phyloP scores from a whole-genome alignment of 2,888 invertebrate genomes.

The Automeris io region DNA sequence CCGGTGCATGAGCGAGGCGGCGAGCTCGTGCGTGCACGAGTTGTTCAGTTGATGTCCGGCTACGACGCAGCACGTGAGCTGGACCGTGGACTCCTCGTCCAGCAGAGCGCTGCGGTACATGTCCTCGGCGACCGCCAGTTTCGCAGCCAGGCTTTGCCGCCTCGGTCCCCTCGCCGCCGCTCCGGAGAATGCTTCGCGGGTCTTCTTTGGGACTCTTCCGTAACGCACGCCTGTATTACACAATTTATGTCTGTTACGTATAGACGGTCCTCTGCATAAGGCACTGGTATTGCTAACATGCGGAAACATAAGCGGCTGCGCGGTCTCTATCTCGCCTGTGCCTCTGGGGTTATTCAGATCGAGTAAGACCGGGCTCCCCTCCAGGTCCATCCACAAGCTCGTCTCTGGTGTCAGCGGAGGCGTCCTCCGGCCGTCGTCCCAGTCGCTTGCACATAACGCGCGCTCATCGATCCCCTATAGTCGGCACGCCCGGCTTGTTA shows the following conservation, averaged over 20 bases:
- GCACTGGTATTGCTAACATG: too few species aligned
- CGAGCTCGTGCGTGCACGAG: constrained; percentile 91
- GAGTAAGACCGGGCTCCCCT: too few species aligned
- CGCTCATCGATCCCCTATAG: too few species aligned
- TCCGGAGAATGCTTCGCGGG: constrained; percentile 85
- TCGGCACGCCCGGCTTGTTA: too few species aligned
- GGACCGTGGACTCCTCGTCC: too few species aligned
- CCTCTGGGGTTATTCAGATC: too few species aligned
- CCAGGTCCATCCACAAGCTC: too few species aligned
- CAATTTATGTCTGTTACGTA: constrained; percentile 24
- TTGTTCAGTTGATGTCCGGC: constrained; percentile 91
- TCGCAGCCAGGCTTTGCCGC: constrained; percentile 30
- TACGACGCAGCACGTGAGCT: constrained; percentile 68
- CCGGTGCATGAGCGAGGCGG: constrained; percentile 47
- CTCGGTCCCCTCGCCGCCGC: not conserved
- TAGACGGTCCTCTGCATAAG: too few species aligned
- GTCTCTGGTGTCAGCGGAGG: too few species aligned
- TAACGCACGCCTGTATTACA: constrained; percentile 89
- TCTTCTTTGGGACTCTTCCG: constrained; percentile 96
- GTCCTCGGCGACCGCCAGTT: constrained; percentile 22
- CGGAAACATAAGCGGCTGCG: too few species aligned
- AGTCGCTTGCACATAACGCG: too few species aligned
- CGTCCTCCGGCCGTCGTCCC: too few species aligned
- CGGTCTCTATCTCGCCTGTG: not conserved
- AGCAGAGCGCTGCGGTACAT: constrained; percentile 24